Evolutionary conservation across 2,113 vertebrate species (phyloP).

Genomic region (Corvus cornix): DNA sequence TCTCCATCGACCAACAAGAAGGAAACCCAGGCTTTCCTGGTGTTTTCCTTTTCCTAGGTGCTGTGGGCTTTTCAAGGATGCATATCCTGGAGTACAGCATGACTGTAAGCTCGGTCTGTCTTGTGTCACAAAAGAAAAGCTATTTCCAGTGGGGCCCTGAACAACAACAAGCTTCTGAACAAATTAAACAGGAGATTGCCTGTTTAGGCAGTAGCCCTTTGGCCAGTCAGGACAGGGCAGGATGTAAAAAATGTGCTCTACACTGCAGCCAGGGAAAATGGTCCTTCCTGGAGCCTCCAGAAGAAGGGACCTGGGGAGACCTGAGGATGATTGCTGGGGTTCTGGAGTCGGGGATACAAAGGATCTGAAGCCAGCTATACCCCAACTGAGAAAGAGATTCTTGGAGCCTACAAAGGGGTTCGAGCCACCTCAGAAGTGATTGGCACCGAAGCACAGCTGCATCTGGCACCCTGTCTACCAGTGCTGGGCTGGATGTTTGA

Average conservation of each 20-base stretch:
- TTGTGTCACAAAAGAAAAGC: background rate
- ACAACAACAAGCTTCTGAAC: background rate
- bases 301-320: background rate
- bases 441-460: background rate
- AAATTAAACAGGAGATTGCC: background rate
- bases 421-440: background rate
- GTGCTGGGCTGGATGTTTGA: background rate
- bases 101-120: background rate
- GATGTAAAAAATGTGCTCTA: background rate
- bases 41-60: no score
- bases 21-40: background rate
- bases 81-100: background rate
- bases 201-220: background rate
- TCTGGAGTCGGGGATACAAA: background rate
- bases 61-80: background rate
- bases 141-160: fast-evolving
- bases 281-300: background rate
- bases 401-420: background rate
- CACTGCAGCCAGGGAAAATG: fast-evolving
- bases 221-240: background rate
- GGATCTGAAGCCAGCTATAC: background rate
- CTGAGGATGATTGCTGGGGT: fast-evolving
- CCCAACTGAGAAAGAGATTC: background rate
- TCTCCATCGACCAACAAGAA: background rate
- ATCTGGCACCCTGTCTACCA: background rate